Evolutionary conservation across 2,797 vertebrate species (phyloP).

Genomic region (Pipistrellus nathusii): DNA sequence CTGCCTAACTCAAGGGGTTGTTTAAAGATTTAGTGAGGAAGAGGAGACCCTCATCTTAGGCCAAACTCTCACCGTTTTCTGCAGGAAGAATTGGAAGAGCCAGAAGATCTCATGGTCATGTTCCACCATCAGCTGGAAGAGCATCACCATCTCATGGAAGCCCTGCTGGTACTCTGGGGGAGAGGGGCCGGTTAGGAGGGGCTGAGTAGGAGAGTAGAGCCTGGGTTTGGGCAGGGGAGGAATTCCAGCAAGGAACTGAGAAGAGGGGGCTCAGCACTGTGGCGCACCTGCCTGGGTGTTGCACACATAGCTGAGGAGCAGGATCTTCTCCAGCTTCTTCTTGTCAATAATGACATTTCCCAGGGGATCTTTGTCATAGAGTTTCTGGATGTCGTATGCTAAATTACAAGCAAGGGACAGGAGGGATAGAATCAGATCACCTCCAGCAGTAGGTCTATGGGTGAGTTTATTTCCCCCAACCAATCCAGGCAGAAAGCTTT

Average conservation of each 20-base stretch:
- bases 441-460: neutral
- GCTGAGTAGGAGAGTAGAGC: accelerated
- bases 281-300: slow-evolving; percentile 72
- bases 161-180: slow-evolving; percentile 80
- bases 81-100: slow-evolving; percentile 84
- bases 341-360: slow-evolving; percentile 71
- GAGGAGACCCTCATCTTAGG: neutral
- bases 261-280: accelerated
- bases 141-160: slow-evolving; percentile 83
- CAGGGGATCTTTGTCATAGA: slow-evolving; percentile 76
- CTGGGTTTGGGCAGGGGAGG: neutral
- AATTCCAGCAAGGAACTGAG: neutral
- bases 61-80: slow-evolving; percentile 76
- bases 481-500: neutral
- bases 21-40: neutral
- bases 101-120: slow-evolving; percentile 79
- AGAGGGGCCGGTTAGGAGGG: neutral
- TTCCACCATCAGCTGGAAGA: slow-evolving; percentile 79
- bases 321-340: slow-evolving; percentile 78
- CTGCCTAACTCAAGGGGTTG: neutral
- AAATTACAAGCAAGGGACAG: neutral
- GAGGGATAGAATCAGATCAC: neutral
- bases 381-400: slow-evolving; percentile 78
- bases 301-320: slow-evolving; percentile 80
- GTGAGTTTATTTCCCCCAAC: neutral